Evolutionary conservation across 2,888 invertebrate species (phyloP), one percentile per base, ranked within the genome.

Genomic region (Belgica antarctica): DNA sequence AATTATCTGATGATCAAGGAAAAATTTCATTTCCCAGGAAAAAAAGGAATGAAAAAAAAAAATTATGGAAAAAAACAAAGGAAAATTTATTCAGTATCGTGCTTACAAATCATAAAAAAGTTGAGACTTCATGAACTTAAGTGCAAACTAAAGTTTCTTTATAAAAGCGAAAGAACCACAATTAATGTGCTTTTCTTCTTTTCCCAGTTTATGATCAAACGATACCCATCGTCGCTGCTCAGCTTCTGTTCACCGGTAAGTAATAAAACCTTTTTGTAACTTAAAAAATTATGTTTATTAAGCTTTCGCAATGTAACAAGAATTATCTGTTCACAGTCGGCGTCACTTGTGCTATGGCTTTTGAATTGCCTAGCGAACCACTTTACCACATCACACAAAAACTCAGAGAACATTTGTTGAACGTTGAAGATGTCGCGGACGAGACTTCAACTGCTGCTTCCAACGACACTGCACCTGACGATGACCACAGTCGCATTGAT

Each of bases 311-410:
- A n/a, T n/a, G n/a, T n/a, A n/a, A n/a, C n/a, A n/a, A n/a, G n/a
- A n/a, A n/a, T n/a, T n/a, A n/a, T n/a, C n/a, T n/a, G n/a, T 84
- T 89, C 72, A 83, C 88, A 8, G 81, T 87, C 74, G 90, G 90
- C 0, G 82, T 86, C 62, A 91, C 90, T 0, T 88, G 89, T 0
- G 89, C 90, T 0, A 78, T 91, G 74, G 90, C 91, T 1, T 91
- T 87, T 84, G 87, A 89, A 75, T 77, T 91, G 52, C 91, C 91
- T 0, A 87, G 88, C 73, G 85, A 86, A 72, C 85, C 81, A 2
- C 78, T 68, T 0, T 70, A 71, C 36, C 34, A 61, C 8, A 70
- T 71, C 22, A 70, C 71, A 25, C 46, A 71, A 28, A 19, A 65
- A 27, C 17, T 71, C n/a, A 59, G 70, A 1, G 46, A 70, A 1